Conservation (phyloP, 1,140 invertebrate species). For the Dinothrombium tinctorium region DNA sequence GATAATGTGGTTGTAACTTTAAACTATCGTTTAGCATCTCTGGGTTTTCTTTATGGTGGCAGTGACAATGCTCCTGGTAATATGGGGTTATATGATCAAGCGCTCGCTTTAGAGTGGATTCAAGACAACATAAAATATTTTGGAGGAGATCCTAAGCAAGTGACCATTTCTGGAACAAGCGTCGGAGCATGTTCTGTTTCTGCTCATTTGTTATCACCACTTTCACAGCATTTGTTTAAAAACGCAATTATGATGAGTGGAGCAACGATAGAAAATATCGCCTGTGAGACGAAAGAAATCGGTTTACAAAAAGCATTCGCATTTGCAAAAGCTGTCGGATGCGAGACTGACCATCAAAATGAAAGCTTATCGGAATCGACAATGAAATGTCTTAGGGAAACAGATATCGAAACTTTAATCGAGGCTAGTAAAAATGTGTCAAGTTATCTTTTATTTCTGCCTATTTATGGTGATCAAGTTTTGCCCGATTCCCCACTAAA, state of each 20-base stretch:
- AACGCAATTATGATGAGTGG: constrained; percentile 31
- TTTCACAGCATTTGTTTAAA: constrained; percentile 18
- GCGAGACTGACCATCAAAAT: too few relatives aligned
- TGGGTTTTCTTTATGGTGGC: constrained; percentile 26
- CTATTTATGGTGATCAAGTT: too few relatives aligned
- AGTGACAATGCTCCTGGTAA: constrained; percentile 18
- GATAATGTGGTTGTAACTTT: constrained; percentile 60
- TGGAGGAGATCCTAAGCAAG: constrained; percentile 28
- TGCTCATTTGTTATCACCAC: constrained; percentile 28
- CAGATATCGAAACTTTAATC: too few relatives aligned
- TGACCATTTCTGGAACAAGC: constrained; percentile 36
- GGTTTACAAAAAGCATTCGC: too few relatives aligned
- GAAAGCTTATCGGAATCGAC: too few relatives aligned
- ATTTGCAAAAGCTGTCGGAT: too few relatives aligned
- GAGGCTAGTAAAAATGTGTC: too few relatives aligned
- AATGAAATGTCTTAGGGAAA: too few relatives aligned
- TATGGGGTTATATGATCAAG: constrained; percentile 30
- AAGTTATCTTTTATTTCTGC: too few relatives aligned
- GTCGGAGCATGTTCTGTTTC: constrained; percentile 32
- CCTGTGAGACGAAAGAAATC: too few relatives aligned
- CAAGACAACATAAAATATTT: constrained; percentile 28
- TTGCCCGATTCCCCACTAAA: too few relatives aligned
- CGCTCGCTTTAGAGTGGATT: constrained; percentile 29
- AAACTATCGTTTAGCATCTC: constrained; percentile 49
- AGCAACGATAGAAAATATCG: too few relatives aligned